A percentile compares a stretch with the other conserved stretches of the same genome.
phyloP scores from a whole-genome alignment of 2,888 invertebrate species.

The Callyntrura sp. region DNA sequence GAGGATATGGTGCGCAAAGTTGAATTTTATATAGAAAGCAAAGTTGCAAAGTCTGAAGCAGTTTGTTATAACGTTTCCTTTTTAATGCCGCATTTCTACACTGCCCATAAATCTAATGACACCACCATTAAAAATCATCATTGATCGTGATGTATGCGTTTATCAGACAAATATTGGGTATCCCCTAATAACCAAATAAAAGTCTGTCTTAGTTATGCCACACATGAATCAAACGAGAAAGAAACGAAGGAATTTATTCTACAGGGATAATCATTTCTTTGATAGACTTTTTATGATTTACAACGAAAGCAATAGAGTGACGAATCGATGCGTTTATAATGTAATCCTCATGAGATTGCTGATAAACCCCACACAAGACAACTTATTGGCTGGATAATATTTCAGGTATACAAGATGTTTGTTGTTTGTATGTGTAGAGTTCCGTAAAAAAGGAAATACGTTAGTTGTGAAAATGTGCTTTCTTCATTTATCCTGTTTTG shows the following conservation, averaged over 20 bases:
- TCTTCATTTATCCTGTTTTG: not conserved
- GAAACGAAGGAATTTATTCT: slow-evolving; percentile 32
- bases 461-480: not conserved
- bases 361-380: not conserved
- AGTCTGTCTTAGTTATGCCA: slow-evolving; percentile 30
- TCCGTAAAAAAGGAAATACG: not conserved
- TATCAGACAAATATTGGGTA: not conserved
- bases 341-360: not conserved
- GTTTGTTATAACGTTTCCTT: not conserved
- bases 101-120: not conserved
- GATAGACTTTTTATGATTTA: slow-evolving; percentile 66
- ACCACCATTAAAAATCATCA: not conserved
- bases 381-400: not conserved
- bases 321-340: slow-evolving; percentile 28
- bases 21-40: not conserved
- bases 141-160: not conserved
- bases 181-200: slow-evolving; percentile 35
- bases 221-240: not conserved
- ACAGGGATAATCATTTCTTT: slow-evolving; percentile 54
- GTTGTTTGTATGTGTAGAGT: not conserved
- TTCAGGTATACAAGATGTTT: not conserved
- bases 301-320: slow-evolving; percentile 51
- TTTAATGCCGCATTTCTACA: too few relatives aligned
- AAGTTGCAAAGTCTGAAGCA: not conserved
- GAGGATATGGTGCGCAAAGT: not conserved